phyloP scores from a whole-genome alignment of 2,888 invertebrate species.

The Mechanitis mazaeus region DNA sequence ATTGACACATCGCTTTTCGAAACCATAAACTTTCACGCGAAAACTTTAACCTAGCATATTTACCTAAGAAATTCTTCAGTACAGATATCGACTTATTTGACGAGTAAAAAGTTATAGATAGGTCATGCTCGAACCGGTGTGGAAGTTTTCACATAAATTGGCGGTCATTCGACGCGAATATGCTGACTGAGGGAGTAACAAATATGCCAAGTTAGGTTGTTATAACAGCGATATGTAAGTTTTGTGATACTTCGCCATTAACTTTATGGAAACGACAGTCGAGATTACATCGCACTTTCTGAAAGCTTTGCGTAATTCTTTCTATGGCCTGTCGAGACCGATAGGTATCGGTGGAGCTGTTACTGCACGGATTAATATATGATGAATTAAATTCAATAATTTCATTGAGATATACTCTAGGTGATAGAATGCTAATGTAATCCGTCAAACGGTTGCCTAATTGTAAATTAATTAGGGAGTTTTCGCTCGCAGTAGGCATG shows the following conservation, averaged over 20 bases:
- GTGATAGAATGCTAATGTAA: slow-evolving; percentile 55
- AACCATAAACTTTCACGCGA: slow-evolving; percentile 63
- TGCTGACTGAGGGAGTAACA: slow-evolving; percentile 76
- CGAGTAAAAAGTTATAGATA: slow-evolving; percentile 74
- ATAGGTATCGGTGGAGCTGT: slow-evolving; percentile 13
- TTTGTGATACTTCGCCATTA: slow-evolving; percentile 74
- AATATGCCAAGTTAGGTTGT: slow-evolving; percentile 76
- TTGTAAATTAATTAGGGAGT: slow-evolving; percentile 73
- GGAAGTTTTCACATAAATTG: slow-evolving; percentile 76
- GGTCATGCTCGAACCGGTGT: slow-evolving; percentile 70
- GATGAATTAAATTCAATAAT: slow-evolving; percentile 10
- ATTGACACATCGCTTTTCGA: slow-evolving; percentile 69
- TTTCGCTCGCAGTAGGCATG: slow-evolving; percentile 63
- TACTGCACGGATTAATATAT: slow-evolving; percentile 4
- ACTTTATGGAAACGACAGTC: slow-evolving; percentile 73
- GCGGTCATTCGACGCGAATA: slow-evolving; percentile 76
- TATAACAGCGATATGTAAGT: slow-evolving; percentile 76
- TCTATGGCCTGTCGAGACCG: slow-evolving; percentile 48
- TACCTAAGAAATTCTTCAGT: slow-evolving; percentile 66
- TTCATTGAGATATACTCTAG: slow-evolving; percentile 25
- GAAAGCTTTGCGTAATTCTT: slow-evolving; percentile 72
- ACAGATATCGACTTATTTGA: slow-evolving; percentile 65
- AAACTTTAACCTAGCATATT: slow-evolving; percentile 74
- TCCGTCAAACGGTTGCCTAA: slow-evolving; percentile 70
- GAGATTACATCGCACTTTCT: slow-evolving; percentile 75